Evolutionary conservation across 2,797 vertebrate species (phyloP).

Genomic region (Cichlasoma orientale): DNA sequence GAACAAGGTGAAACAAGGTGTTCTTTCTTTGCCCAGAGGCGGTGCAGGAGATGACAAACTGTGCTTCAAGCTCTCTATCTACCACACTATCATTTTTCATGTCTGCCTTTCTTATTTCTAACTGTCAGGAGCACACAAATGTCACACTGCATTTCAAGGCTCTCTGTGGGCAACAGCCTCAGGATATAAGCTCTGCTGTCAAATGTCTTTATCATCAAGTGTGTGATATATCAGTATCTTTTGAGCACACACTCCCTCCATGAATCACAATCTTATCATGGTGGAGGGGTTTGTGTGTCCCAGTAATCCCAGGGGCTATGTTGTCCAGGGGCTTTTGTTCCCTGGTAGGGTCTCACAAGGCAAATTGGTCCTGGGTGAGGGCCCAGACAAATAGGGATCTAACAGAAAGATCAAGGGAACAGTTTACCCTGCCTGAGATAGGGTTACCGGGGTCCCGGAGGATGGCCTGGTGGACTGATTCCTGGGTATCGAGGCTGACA

Average conservation of each 20-base stretch:
- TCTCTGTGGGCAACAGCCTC: slow-evolving; percentile 31
- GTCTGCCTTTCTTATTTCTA: background rate
- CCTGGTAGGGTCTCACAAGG: no score
- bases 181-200: slow-evolving; percentile 36
- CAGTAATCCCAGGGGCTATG: no score
- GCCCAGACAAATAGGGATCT: no score
- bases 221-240: slow-evolving; percentile 7
- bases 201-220: slow-evolving; percentile 31
- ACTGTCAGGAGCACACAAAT: slow-evolving; percentile 13
- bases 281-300: no score
- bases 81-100: background rate
- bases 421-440: no score
- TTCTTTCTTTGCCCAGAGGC: background rate
- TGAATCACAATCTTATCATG: no score
- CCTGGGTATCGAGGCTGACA: no score
- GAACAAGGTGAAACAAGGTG: background rate
- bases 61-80: background rate
- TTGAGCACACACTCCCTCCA: slow-evolving; percentile 8
- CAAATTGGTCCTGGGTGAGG: no score
- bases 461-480: no score
- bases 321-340: no score
- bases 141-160: slow-evolving; percentile 20
- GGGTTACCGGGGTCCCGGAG: no score
- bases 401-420: no score
- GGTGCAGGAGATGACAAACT: background rate